Evolutionary conservation across 1,140 invertebrate genomes (phyloP).

Genomic region (Elysia chlorotica): DNA sequence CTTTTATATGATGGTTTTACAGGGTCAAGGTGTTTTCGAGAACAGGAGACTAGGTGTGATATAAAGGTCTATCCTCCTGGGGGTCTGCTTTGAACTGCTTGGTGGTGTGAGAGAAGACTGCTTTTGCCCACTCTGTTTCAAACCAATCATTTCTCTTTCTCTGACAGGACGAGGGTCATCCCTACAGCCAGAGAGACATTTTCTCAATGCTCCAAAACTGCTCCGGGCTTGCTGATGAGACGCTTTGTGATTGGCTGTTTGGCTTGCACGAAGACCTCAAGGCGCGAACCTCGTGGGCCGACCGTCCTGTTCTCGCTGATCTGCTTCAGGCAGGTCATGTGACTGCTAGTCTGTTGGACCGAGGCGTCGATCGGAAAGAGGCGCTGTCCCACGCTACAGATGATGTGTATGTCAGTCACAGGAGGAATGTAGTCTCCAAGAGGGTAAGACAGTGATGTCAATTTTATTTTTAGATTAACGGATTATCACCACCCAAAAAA

Average conservation of each 20-base stretch:
- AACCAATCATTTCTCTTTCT: constrained; percentile 17
- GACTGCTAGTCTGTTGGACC: constrained; percentile 69
- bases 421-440: constrained; percentile 30
- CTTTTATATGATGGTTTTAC: background rate
- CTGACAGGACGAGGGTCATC: constrained; percentile 43
- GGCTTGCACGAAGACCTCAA: constrained; percentile 37
- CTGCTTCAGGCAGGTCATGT: constrained; percentile 71
- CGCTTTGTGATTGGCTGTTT: constrained; percentile 46
- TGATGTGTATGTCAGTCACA: constrained; percentile 74
- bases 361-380: constrained; percentile 66
- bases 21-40: background rate
- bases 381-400: constrained; percentile 68
- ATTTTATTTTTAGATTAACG: background rate
- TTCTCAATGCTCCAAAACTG: constrained; percentile 38
- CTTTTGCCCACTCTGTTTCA: too few relatives aligned
- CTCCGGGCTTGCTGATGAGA: constrained; percentile 37
- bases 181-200: constrained; percentile 37
- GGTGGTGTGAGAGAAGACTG: too few relatives aligned
- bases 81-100: too few relatives aligned
- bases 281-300: constrained; percentile 41
- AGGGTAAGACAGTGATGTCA: constrained; percentile 26
- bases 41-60: background rate
- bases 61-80: background rate
- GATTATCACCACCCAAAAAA: background rate
- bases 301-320: constrained; percentile 54